A percentile compares a stretch with the other conserved stretches of the same genome.
phyloP scores from a whole-genome alignment of 2,113 vertebrate genomes.

The Zapus hudsonius region DNA sequence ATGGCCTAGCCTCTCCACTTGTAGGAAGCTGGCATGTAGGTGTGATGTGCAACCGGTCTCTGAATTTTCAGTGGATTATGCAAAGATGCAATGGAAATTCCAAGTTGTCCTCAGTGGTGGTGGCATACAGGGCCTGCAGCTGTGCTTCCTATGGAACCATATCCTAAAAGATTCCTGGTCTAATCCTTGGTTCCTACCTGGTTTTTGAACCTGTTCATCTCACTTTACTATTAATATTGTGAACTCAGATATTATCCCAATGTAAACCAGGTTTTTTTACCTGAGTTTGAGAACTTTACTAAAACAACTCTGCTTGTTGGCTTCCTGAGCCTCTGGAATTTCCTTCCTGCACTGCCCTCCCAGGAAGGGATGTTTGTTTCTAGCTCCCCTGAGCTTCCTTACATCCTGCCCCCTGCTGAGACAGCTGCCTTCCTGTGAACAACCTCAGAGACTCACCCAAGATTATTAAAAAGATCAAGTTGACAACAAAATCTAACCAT shows the following conservation, averaged over 20 bases:
- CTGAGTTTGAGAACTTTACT: not conserved
- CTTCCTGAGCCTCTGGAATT: too few species aligned
- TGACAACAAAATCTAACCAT: too few species aligned
- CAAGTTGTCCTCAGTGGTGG: not conserved
- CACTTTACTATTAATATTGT: not conserved
- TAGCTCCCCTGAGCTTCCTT: too few species aligned
- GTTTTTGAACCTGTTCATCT: not conserved
- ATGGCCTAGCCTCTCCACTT: not conserved
- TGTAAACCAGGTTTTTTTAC: not conserved
- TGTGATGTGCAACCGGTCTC: not conserved
- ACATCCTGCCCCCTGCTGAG: too few species aligned
- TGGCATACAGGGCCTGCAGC: not conserved
- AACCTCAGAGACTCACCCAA: too few species aligned
- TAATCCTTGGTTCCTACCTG: constrained; percentile 1
- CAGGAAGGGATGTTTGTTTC: too few species aligned
- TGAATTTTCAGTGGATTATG: not conserved
- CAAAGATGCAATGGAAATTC: not conserved
- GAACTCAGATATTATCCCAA: not conserved
- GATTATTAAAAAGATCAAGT: too few species aligned
- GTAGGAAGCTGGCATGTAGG: not conserved
- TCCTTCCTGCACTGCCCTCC: too few species aligned
- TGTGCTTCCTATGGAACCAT: not conserved
- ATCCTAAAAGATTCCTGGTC: not conserved
- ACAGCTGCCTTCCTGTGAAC: too few species aligned
- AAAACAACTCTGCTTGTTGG: too few species aligned